These are phyloP conservation scores for Andinoacara biseriatus DNA, from an alignment of 2,113 vertebrate species.

Conservation along the genomic window DNA sequence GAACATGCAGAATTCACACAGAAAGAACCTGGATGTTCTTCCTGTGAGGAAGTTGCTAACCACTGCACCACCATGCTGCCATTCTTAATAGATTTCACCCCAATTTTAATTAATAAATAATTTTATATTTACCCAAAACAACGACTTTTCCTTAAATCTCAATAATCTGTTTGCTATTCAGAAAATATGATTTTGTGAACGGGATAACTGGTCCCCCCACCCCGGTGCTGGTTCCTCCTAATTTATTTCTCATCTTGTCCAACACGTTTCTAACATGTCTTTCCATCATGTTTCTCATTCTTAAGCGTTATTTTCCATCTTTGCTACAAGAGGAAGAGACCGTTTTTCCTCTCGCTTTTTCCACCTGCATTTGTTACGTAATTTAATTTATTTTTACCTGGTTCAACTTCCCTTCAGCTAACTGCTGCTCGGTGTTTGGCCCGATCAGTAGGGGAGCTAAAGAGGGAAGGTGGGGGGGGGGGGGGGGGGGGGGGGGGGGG, in stretches of 20 bases:
- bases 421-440: conserved; percentile 16
- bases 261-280: not conserved
- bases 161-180: not conserved
- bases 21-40: not conserved
- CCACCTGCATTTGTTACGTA: not conserved
- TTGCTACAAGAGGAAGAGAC: not conserved
- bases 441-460: conserved; percentile 39
- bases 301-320: not conserved
- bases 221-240: not conserved
- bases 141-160: not conserved
- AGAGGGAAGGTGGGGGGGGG: conserved; percentile 26
- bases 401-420: conserved; percentile 2
- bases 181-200: not conserved
- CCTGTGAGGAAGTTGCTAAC: not conserved
- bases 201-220: not conserved
- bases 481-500: no score
- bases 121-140: not conserved
- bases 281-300: not conserved
- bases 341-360: not conserved
- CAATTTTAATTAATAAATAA: not conserved
- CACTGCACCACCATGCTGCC: not conserved
- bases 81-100: not conserved
- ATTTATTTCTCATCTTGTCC: not conserved
- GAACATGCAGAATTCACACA: not conserved
- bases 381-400: not conserved